Conservation (phyloP, 1,140 invertebrate genomes). For the Drosophila truncata region DNA sequence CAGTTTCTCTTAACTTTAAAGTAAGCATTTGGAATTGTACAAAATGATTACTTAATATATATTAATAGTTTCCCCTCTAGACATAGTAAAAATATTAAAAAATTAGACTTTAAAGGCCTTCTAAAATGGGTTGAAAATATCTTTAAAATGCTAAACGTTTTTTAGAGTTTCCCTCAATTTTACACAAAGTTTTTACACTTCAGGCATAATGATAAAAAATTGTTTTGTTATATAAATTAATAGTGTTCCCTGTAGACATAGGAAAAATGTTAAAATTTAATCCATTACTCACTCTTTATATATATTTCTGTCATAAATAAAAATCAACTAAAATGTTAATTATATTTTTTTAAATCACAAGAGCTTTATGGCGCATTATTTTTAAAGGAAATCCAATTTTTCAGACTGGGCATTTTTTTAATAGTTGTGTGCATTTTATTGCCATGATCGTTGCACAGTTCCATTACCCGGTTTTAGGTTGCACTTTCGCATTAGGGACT, state of each 20-base stretch:
- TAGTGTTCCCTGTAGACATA: background rate
- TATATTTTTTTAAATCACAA: background rate
- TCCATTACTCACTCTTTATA: background rate
- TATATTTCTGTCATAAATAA: background rate
- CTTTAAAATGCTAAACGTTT: too few species aligned
- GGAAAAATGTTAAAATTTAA: background rate
- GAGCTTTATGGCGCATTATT: background rate
- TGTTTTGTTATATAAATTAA: background rate
- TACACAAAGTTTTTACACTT: too few species aligned
- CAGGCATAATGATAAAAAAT: too few species aligned
- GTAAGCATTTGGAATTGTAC: background rate
- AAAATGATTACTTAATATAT: too few species aligned
- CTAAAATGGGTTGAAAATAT: background rate
- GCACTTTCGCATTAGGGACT: slow-evolving; percentile 14
- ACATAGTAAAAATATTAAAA: too few species aligned
- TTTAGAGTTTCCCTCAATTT: too few species aligned
- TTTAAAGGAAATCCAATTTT: background rate
- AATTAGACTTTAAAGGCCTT: too few species aligned
- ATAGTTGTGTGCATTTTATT: background rate
- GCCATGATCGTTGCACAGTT: background rate
- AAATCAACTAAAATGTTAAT: background rate
- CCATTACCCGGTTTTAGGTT: slow-evolving; percentile 8
- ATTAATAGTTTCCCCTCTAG: too few species aligned
- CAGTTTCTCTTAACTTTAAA: background rate
- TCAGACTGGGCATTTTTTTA: background rate